These are phyloP conservation scores for Anthonomus grandis DNA, from an alignment of 1,140 invertebrate species.

Conservation along the genomic window DNA sequence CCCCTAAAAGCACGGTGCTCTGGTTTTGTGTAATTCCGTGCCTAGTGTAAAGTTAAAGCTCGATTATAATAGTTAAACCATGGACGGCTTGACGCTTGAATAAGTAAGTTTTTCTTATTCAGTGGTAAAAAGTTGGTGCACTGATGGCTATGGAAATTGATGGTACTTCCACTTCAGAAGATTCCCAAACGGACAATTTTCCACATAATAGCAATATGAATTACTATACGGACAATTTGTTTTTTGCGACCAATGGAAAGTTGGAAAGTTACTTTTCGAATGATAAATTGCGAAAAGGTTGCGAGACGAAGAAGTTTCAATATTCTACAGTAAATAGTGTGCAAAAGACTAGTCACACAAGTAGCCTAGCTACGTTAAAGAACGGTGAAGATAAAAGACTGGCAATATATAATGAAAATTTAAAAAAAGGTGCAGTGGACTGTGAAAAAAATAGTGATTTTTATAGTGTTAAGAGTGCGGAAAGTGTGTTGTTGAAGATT, in stretches of 20 bases:
- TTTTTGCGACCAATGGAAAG: slow-evolving; percentile 36
- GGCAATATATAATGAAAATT: slow-evolving; percentile 31
- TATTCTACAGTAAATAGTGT: slow-evolving; percentile 14
- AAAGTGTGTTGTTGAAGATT: slow-evolving; percentile 40
- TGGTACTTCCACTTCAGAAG: slow-evolving; percentile 41
- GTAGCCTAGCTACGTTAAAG: slow-evolving; percentile 15
- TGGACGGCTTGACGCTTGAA: no score
- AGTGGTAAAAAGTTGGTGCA: neutral
- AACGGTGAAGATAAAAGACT: slow-evolving; percentile 29
- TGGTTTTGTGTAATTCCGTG: slow-evolving; percentile 15
- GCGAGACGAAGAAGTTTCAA: slow-evolving; percentile 21
- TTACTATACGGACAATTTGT: slow-evolving; percentile 42
- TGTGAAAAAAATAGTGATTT: slow-evolving; percentile 19
- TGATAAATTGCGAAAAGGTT: slow-evolving; percentile 32
- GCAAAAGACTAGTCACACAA: neutral
- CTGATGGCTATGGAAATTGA: slow-evolving; percentile 39
- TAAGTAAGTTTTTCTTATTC: neutral
- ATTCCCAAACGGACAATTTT: slow-evolving; percentile 38
- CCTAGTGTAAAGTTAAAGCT: neutral
- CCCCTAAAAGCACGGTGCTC: no score
- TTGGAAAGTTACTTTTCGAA: slow-evolving; percentile 38
- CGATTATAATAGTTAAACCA: neutral
- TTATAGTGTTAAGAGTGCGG: slow-evolving; percentile 30
- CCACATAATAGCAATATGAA: slow-evolving; percentile 30
- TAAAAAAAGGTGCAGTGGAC: slow-evolving; percentile 36